Percentiles rank a stretch among this genome's conserved stretches.
These are phyloP conservation scores for Beris morrisii DNA, from an alignment of 2,888 invertebrate genomes.

Conservation along the genomic window DNA sequence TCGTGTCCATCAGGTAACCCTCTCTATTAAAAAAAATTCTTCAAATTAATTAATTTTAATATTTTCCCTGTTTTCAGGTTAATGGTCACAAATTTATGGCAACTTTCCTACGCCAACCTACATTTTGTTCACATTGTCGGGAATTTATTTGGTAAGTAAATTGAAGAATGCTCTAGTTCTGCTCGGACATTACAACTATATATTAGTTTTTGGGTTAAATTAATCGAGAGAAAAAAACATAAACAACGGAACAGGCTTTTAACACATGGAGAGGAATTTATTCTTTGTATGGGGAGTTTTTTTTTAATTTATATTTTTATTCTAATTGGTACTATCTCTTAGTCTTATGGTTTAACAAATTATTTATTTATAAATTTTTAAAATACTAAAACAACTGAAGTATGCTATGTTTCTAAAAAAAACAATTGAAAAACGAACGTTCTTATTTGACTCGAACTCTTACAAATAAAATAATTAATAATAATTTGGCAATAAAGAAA, in stretches of 20 bases:
- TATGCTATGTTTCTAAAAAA: neutral
- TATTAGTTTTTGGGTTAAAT: slow-evolving; percentile 31
- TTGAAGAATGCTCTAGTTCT: no score
- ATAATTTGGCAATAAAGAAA: slow-evolving; percentile 29
- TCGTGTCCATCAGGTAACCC: slow-evolving; percentile 86
- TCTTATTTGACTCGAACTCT: slow-evolving; percentile 15
- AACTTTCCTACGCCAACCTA: slow-evolving; percentile 96
- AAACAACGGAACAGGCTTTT: neutral
- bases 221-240: slow-evolving; percentile 22
- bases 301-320: slow-evolving; percentile 19
- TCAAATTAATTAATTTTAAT: neutral
- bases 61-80: slow-evolving; percentile 54
- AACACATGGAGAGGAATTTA: no score
- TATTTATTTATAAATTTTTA: slow-evolving; percentile 18
- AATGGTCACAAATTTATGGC: slow-evolving; percentile 99
- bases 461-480: slow-evolving; percentile 2
- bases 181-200: no score
- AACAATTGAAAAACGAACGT: no score
- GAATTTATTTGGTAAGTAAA: slow-evolving; percentile 94
- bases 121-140: slow-evolving; percentile 98
- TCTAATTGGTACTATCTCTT: neutral
- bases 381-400: neutral
- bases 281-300: slow-evolving; percentile 38
- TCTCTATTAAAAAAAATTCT: neutral
- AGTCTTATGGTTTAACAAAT: slow-evolving; percentile 7